Evolutionary conservation across 2,113 vertebrate species (phyloP), one percentile per base, ranked within the genome.

Genomic region (Aplodontia rufa): DNA sequence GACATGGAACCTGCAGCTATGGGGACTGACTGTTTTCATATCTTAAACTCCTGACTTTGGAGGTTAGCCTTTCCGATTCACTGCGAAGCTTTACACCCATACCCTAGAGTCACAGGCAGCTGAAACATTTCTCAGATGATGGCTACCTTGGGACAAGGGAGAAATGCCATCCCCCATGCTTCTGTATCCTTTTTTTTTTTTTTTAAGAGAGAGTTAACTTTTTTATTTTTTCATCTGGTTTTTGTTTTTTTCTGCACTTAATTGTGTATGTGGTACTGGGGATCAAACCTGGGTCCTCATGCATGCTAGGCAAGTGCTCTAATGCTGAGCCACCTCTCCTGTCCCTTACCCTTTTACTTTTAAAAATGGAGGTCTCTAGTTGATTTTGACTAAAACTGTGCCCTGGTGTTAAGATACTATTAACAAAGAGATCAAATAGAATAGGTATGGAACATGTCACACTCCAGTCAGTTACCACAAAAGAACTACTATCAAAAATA

Each of bases 361-460:
- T 76, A 64, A 68, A 83, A 72, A 40, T 20, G 7, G 24, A 71
- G 35, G 80, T 9, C 30, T 30, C 51, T 62, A 47, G 40, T 19
- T 81, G 17, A 51, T 78, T 92, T 89, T 35, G 6, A 94, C 60
- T 68, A 78, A 78, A 72, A 37, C 72, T 68, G 17, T 69, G 49
- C 37, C 58, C 58, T 69, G 32, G 62, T 78, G 32, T 62, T 78
- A 64, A 82, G 49, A 49, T 92, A 66, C 8, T 49, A 66, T 22
- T 62, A 42, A 90, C 35, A 12, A 93, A 51, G 40, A 83, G 78
- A 60, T 86, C 45, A 81, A 68, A 19, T 10, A 85, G 35, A 51
- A 20, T 37, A 35, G 76, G 28, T 58, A 47, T 51, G 42, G 79
- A 78, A 68, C 60, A 75, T 3, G 6, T 35, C 30, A 55, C 5